Conservation (phyloP, 2,888 invertebrate species). For the Salticus scenicus region DNA sequence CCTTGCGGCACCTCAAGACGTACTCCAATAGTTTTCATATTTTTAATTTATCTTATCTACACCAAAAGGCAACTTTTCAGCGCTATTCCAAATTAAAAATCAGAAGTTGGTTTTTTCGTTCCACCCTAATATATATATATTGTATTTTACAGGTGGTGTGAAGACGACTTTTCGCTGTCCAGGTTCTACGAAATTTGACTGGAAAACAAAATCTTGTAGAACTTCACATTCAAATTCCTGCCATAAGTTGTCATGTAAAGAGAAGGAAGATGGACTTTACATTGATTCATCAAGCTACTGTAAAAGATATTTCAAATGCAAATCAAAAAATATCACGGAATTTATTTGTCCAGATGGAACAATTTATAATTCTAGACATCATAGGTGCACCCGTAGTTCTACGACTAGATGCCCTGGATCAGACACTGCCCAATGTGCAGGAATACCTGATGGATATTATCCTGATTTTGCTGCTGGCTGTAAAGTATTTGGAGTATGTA, state of each 20-base stretch:
- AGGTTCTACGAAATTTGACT: conserved; percentile 39
- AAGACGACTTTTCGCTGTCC: conserved; percentile 56
- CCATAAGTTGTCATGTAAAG: conserved; percentile 50
- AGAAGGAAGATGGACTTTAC: conserved; percentile 68
- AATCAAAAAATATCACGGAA: conserved; percentile 47
- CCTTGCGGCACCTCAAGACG: too few species aligned
- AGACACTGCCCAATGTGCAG: conserved; percentile 56
- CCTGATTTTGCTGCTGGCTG: conserved; percentile 66
- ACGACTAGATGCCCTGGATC: conserved; percentile 60
- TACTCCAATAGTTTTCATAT: too few species aligned
- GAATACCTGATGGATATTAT: conserved; percentile 71
- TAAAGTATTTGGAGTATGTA: conserved; percentile 68
- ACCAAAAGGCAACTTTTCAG: too few species aligned
- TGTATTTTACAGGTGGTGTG: too few species aligned
- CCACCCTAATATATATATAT: too few species aligned
- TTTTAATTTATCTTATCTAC: too few species aligned
- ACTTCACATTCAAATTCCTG: conserved; percentile 27
- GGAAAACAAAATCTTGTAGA: conserved; percentile 62
- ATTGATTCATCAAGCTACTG: conserved; percentile 67
- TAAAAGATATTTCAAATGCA: conserved; percentile 69
- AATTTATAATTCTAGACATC: conserved; percentile 66
- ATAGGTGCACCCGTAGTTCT: conserved; percentile 58
- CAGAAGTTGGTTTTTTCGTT: too few species aligned
- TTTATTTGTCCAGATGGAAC: conserved; percentile 67
- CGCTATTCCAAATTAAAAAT: too few species aligned